These are phyloP conservation scores for Cololabis saira DNA, from an alignment of 2,113 vertebrate species.

Conservation along the genomic window DNA sequence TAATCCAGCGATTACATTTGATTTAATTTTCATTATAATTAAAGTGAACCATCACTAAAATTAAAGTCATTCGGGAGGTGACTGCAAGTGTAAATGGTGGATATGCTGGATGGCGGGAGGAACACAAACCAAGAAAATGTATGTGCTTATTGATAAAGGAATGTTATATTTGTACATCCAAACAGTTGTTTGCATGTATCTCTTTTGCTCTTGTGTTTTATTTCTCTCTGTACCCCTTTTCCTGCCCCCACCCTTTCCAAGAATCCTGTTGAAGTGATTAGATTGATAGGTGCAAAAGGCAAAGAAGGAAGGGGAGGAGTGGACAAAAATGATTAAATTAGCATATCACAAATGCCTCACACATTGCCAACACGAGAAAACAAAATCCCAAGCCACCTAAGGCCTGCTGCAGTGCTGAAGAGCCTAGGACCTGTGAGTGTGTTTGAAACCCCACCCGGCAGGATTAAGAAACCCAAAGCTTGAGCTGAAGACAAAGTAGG, in stretches of 20 bases:
- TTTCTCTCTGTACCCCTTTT: constrained; percentile 7
- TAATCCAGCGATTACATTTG: constrained; percentile 83
- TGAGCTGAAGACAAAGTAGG: constrained; percentile 63
- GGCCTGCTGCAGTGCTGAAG: constrained; percentile 59
- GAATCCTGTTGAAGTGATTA: constrained; percentile 83
- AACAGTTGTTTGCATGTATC: not conserved
- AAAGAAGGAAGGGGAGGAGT: constrained; percentile 61
- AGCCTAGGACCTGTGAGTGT: constrained; percentile 50
- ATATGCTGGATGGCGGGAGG: constrained; percentile 2
- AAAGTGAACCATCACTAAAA: constrained; percentile 84
- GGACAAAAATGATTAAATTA: constrained; percentile 84
- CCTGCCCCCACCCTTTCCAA: constrained; percentile 39
- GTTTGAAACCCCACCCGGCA: constrained; percentile 58
- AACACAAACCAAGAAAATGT: not conserved
- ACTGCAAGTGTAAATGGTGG: not conserved
- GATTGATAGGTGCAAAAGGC: constrained; percentile 78
- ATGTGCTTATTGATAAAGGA: constrained; percentile 62
- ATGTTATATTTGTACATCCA: constrained; percentile 60
- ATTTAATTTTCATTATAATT: constrained; percentile 86
- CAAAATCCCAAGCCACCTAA: constrained; percentile 60
- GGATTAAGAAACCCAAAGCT: constrained; percentile 60
- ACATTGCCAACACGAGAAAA: constrained; percentile 57
- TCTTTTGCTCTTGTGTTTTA: constrained; percentile 25
- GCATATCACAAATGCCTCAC: constrained; percentile 78
- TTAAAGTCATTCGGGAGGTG: constrained; percentile 65